A percentile compares a stretch with the other conserved stretches of the same genome.
phyloP scores from a whole-genome alignment of 1,140 invertebrate genomes.

The Micrasema longulum region DNA sequence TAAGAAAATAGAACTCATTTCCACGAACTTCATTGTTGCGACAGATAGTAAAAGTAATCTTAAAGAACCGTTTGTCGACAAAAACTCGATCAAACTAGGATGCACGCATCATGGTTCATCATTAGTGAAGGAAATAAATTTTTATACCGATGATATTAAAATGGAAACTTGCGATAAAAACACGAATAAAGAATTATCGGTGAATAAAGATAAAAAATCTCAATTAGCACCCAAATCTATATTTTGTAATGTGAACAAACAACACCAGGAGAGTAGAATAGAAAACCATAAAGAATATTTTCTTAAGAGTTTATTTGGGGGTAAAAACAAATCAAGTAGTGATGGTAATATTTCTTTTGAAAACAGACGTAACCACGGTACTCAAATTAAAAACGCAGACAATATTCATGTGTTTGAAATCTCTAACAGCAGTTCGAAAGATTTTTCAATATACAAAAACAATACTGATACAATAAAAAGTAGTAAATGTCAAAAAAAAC shows the following conservation, averaged over 20 bases:
- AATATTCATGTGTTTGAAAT: neutral
- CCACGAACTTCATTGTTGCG: slow-evolving; percentile 14
- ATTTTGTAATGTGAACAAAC: too few species aligned
- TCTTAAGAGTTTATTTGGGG: slow-evolving; percentile 4
- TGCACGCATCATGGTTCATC: neutral
- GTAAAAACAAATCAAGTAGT: slow-evolving; percentile 1
- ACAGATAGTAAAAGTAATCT: neutral
- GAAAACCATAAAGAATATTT: slow-evolving; percentile 4
- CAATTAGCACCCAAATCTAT: slow-evolving; percentile 21
- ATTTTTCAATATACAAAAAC: slow-evolving; percentile 3
- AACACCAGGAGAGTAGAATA: neutral
- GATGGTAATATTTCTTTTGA: neutral
- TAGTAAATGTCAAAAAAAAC: too few species aligned
- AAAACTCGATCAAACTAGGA: neutral
- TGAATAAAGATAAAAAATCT: slow-evolving; percentile 45
- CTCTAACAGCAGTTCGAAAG: neutral
- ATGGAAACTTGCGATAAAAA: slow-evolving; percentile 24
- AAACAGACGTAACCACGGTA: neutral
- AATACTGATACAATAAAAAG: neutral
- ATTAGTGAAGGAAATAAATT: neutral
- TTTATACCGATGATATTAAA: slow-evolving; percentile 18
- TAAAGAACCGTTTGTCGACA: neutral
- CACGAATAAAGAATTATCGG: slow-evolving; percentile 41
- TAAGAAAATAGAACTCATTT: slow-evolving; percentile 30
- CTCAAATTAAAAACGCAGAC: neutral